phyloP scores from a whole-genome alignment of 2,113 vertebrate genomes.

The Hippotragus niger region DNA sequence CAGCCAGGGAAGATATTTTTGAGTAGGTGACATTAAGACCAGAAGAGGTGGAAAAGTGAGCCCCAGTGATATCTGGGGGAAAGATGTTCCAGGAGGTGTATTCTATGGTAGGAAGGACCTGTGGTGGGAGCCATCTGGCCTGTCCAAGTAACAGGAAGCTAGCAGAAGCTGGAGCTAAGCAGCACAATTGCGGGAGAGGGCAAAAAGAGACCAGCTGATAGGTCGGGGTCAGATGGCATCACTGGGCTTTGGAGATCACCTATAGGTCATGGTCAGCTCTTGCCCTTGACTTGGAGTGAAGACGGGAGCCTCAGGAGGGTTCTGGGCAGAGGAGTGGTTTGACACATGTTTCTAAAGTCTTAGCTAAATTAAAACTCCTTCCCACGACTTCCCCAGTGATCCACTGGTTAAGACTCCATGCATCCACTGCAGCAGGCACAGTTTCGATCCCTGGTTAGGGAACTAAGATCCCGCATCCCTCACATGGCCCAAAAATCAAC shows the following conservation, averaged over 20 bases:
- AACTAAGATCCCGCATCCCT: neutral
- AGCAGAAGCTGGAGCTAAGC: neutral
- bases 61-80: neutral
- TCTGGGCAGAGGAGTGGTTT: neutral
- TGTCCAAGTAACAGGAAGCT: neutral
- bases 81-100: neutral
- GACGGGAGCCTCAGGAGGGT: neutral
- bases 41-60: neutral
- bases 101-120: neutral
- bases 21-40: neutral
- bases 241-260: neutral
- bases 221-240: neutral
- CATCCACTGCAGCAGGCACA: neutral
- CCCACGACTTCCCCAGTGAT: neutral
- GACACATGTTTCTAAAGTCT: neutral
- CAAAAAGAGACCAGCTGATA: neutral
- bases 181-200: rapidly evolving
- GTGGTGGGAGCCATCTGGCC: neutral
- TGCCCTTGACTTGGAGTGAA: neutral
- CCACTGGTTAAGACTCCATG: neutral
- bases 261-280: neutral
- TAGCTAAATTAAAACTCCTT: neutral
- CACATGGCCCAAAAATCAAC: neutral
- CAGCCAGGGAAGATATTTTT: neutral
- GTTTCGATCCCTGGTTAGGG: neutral